These are phyloP conservation scores for Anodontia alba DNA, from an alignment of 2,888 invertebrate genomes.

Conservation along the genomic window DNA sequence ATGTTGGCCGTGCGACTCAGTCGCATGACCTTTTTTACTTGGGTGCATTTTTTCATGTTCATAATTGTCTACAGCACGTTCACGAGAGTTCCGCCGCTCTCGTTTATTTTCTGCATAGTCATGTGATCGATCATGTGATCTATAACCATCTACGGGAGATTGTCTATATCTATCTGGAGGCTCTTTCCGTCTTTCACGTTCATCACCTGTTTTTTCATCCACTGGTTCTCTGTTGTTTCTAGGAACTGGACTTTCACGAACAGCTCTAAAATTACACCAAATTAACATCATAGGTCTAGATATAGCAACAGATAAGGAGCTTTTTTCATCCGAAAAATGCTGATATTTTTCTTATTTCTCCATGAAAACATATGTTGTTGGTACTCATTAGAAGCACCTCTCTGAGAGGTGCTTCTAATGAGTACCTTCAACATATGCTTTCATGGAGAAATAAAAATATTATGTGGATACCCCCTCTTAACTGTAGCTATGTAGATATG, in stretches of 20 bases:
- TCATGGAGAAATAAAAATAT: too few species aligned
- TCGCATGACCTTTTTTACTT: slow-evolving; percentile 40
- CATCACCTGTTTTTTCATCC: slow-evolving; percentile 56
- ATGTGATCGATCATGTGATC: slow-evolving; percentile 57
- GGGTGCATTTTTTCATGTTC: slow-evolving; percentile 47
- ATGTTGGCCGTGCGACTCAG: slow-evolving; percentile 27
- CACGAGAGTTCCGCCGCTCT: slow-evolving; percentile 59
- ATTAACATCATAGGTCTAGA: not conserved
- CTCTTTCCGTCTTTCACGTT: slow-evolving; percentile 65
- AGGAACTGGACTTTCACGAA: slow-evolving; percentile 54
- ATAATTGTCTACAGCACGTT: slow-evolving; percentile 48
- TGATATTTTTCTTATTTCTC: too few species aligned
- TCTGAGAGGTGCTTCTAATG: too few species aligned
- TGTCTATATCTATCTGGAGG: slow-evolving; percentile 69
- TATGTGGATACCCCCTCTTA: too few species aligned
- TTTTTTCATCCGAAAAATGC: too few species aligned
- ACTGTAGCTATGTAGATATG: too few species aligned
- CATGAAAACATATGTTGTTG: too few species aligned
- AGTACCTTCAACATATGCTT: too few species aligned
- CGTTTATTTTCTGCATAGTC: slow-evolving; percentile 71
- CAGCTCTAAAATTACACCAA: slow-evolving; percentile 31
- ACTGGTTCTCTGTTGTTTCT: slow-evolving; percentile 48
- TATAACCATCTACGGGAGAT: slow-evolving; percentile 64
- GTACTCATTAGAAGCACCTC: too few species aligned
- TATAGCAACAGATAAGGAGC: too few species aligned